Conservation (phyloP, 2,113 vertebrate species). For the Pedetes capensis region DNA sequence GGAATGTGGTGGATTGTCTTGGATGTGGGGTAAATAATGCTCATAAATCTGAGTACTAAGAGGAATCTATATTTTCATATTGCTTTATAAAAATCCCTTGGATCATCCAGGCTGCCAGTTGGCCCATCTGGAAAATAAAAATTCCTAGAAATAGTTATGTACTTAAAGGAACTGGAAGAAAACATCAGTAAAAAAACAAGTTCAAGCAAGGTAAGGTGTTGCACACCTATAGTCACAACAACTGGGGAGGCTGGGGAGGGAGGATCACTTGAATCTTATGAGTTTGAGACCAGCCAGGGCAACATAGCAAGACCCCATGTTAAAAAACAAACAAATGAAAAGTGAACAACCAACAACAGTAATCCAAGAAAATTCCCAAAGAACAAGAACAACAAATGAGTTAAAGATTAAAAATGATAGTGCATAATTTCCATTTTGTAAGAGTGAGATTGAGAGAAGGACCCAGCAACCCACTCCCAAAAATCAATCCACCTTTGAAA, state of each 20-base stretch:
- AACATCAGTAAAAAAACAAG: neutral
- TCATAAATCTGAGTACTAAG: neutral
- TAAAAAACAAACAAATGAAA: neutral
- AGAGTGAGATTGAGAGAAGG: no score
- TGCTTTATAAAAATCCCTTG: neutral
- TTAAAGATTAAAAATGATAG: neutral
- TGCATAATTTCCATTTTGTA: no score
- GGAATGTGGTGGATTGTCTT: neutral
- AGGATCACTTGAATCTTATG: neutral
- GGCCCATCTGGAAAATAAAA: conserved; percentile 2
- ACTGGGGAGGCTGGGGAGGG: neutral
- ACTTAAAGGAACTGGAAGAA: neutral
- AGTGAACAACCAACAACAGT: no score
- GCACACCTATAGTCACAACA: neutral
- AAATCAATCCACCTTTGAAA: no score
- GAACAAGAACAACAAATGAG: neutral
- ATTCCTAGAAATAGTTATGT: neutral
- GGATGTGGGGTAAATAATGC: neutral
- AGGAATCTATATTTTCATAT: neutral
- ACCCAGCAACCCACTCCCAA: no score
- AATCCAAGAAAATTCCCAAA: neutral
- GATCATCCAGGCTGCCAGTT: neutral
- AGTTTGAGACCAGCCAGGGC: neutral
- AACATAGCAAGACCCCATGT: neutral
- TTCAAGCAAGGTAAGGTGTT: neutral